These are phyloP conservation scores for Trachelus troglodyta DNA, from an alignment of 2,888 invertebrate species.

Conservation along the genomic window DNA sequence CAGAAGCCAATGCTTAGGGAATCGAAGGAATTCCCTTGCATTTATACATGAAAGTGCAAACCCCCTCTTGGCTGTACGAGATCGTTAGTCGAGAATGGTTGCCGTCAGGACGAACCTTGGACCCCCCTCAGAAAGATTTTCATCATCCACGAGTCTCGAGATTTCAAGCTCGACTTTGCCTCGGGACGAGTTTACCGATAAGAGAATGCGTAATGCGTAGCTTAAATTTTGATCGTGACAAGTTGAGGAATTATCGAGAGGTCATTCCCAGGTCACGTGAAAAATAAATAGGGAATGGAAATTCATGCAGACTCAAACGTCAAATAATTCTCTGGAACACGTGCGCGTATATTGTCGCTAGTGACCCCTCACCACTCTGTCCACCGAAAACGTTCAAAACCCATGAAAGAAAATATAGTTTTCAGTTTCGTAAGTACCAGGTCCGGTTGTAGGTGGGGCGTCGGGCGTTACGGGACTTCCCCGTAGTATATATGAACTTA, in stretches of 20 bases:
- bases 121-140: background rate
- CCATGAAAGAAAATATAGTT: too few species aligned
- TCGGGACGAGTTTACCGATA: background rate
- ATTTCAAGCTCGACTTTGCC: background rate
- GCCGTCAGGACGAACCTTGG: background rate
- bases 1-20: slow-evolving; percentile 30
- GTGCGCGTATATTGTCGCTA: too few species aligned
- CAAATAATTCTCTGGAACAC: too few species aligned
- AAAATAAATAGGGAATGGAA: too few species aligned
- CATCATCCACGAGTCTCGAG: background rate
- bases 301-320: too few species aligned
- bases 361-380: too few species aligned
- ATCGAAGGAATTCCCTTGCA: slow-evolving; percentile 29
- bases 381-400: too few species aligned
- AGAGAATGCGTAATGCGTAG: background rate
- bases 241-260: background rate
- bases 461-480: too few species aligned
- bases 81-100: background rate
- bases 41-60: slow-evolving; percentile 36
- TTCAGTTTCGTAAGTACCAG: too few species aligned
- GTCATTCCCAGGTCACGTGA: background rate
- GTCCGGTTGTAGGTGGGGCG: too few species aligned
- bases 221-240: background rate
- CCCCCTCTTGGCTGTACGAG: background rate
- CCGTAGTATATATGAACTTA: background rate